phyloP scores from a whole-genome alignment of 1,140 invertebrate species.

The Lucilia cuprina region DNA sequence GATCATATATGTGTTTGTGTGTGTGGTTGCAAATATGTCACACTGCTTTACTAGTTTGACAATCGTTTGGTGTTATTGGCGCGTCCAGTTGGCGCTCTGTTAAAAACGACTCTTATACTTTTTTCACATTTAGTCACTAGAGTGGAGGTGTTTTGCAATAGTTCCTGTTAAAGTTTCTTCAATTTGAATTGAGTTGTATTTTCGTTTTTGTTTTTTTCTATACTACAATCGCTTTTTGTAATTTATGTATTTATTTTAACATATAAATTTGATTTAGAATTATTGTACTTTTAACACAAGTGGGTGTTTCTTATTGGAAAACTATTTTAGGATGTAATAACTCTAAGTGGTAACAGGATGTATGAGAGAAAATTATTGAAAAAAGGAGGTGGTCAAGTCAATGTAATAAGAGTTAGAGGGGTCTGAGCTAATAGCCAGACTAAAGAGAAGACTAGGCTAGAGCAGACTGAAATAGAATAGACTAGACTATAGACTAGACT shows the following conservation, averaged over 20 bases:
- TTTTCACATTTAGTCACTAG: neutral
- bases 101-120: neutral
- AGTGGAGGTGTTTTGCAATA: neutral
- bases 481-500: no score
- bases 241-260: conserved; percentile 4
- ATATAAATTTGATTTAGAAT: conserved; percentile 14
- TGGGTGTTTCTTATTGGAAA: neutral
- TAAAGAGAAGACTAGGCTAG: no score
- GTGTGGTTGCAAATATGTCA: neutral
- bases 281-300: neutral
- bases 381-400: no score
- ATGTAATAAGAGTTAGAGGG: no score
- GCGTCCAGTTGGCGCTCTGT: neutral
- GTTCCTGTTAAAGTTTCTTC: neutral
- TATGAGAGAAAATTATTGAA: no score
- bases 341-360: no score
- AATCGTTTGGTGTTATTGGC: conserved; percentile 6
- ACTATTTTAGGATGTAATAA: neutral
- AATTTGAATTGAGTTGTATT: neutral
- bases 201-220: neutral
- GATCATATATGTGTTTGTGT: neutral
- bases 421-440: no score
- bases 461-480: no score
- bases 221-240: neutral
- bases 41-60: neutral